Evolutionary conservation across 2,797 vertebrate genomes (phyloP).

Genomic region (Dermochelys coriacea): DNA sequence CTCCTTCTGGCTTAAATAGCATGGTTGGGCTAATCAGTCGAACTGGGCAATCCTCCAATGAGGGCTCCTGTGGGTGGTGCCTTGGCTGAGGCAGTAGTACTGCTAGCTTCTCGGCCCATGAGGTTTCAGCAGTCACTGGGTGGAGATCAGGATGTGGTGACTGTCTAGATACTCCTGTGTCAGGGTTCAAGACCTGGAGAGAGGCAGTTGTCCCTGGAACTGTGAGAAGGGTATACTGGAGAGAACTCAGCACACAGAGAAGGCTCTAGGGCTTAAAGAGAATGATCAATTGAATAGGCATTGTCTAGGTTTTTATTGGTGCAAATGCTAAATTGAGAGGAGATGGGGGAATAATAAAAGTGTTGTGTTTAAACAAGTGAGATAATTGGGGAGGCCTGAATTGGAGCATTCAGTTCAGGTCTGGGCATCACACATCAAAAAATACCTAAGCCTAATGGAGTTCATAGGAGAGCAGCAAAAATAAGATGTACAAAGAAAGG

Average conservation of each 20-base stretch:
- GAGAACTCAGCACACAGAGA: background rate
- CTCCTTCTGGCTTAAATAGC: no score
- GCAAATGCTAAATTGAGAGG: slow-evolving; percentile 10
- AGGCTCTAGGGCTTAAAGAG: slow-evolving; percentile 38
- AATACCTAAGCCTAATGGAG: background rate
- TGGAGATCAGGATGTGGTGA: no score
- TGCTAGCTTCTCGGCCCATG: no score
- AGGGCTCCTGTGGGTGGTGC: background rate
- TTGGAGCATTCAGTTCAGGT: background rate
- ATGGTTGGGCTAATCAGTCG: no score
- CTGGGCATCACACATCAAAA: slow-evolving; percentile 43
- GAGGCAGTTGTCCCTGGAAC: no score
- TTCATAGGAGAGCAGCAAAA: no score
- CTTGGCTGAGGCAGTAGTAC: no score
- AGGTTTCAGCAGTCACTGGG: no score
- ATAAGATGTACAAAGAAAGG: background rate
- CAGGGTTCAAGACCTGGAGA: no score
- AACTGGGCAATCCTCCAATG: background rate
- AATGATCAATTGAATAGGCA: background rate
- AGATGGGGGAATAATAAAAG: slow-evolving; percentile 45
- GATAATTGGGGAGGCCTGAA: background rate
- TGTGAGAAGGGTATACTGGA: background rate
- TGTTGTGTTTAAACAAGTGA: slow-evolving; percentile 38
- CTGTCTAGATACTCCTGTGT: background rate
- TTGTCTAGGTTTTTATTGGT: slow-evolving; percentile 37